Evolutionary conservation across 2,797 vertebrate genomes (phyloP).

Genomic region (Argentina silus): DNA sequence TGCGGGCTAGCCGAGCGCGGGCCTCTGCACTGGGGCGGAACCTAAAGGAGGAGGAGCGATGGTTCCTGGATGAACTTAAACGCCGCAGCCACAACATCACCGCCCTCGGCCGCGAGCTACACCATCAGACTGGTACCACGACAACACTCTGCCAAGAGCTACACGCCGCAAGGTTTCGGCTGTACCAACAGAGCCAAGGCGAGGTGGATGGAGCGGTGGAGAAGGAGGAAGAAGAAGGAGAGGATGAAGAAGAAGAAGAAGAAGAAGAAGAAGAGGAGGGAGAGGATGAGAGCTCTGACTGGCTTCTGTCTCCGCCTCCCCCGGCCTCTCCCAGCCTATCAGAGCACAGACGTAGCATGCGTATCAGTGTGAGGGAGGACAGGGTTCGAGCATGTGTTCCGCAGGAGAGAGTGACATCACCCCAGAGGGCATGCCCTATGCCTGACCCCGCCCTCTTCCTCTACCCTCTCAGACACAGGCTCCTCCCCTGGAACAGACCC

Average conservation of each 20-base stretch:
- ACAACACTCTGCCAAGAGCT: slow-evolving; percentile 89
- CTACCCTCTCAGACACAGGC: slow-evolving; percentile 78
- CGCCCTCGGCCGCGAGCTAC: slow-evolving; percentile 87
- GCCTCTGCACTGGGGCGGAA: slow-evolving; percentile 85
- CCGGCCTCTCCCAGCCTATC: slow-evolving; percentile 55
- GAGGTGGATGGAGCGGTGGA: slow-evolving; percentile 29
- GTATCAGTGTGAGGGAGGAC: slow-evolving; percentile 66
- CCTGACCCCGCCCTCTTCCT: slow-evolving; percentile 93
- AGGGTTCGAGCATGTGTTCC: slow-evolving; percentile 75
- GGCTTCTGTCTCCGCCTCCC: slow-evolving; percentile 68
- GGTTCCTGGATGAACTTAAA: slow-evolving; percentile 93
- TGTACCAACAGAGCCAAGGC: slow-evolving; percentile 73
- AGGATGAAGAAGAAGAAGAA: slow-evolving; percentile 18
- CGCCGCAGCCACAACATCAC: slow-evolving; percentile 91
- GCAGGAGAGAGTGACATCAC: slow-evolving; percentile 75
- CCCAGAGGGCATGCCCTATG: slow-evolving; percentile 83
- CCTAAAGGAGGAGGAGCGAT: slow-evolving; percentile 87
- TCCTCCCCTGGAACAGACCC: slow-evolving; percentile 67
- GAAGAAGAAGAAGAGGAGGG: neutral
- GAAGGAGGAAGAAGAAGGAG: slow-evolving; percentile 41
- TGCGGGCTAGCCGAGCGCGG: slow-evolving; percentile 84
- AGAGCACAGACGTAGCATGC: slow-evolving; percentile 52
- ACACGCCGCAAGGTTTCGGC: slow-evolving; percentile 82
- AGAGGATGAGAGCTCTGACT: slow-evolving; percentile 45
- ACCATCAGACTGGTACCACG: slow-evolving; percentile 87